Evolutionary conservation across 2,797 vertebrate species (phyloP).

Genomic region (Otus scops): DNA sequence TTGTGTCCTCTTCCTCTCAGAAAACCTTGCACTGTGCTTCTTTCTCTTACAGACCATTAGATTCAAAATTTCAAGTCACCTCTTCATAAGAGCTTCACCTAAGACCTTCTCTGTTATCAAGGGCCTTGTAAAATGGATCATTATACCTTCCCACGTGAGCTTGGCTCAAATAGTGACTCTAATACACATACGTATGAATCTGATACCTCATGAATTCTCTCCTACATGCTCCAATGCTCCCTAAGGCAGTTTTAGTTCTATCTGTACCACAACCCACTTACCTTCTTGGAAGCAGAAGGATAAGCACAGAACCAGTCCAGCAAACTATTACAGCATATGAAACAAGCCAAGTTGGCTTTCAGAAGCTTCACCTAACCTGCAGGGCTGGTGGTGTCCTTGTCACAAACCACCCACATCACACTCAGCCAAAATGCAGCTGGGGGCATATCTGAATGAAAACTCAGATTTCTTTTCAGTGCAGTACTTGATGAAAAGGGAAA

Average conservation of each 20-base stretch:
- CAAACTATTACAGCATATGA: neutral
- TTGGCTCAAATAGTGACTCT: neutral
- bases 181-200: neutral
- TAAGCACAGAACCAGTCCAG: constrained; percentile 17
- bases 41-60: neutral
- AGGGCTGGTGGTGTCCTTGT: neutral
- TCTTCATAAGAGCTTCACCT: neutral
- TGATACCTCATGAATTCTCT: neutral
- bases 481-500: neutral
- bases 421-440: neutral
- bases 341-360: neutral
- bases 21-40: neutral
- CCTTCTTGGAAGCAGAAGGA: neutral
- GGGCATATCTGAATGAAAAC: neutral
- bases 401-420: neutral
- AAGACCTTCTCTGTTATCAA: neutral
- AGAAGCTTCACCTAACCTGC: neutral
- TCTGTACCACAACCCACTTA: neutral
- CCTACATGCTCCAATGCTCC: neutral
- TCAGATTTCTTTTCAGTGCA: neutral
- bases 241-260: neutral
- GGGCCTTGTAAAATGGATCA: neutral
- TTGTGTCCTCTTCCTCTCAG: neutral
- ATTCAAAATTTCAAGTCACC: neutral
- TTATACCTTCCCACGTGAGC: neutral